phyloP scores from a whole-genome alignment of 2,888 invertebrate genomes.

The Saturnia pavonia region DNA sequence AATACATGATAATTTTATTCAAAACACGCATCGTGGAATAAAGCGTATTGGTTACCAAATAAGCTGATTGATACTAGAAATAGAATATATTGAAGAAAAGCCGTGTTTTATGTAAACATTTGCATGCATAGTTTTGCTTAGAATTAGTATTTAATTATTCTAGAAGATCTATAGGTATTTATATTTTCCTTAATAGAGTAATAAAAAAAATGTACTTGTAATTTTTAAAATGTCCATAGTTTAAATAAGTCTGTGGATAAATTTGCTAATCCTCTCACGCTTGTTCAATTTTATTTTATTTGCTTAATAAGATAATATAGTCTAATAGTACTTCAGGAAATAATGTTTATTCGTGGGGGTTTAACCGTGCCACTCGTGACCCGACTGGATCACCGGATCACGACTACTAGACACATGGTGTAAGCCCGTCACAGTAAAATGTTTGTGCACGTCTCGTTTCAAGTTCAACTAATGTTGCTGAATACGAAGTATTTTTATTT shows the following conservation, averaged over 20 bases:
- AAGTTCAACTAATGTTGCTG: neutral
- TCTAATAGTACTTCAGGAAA: neutral
- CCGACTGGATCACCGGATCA: too few species aligned
- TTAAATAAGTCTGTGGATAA: neutral
- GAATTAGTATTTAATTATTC: neutral
- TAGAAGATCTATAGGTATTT: neutral
- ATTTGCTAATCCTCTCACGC: neutral
- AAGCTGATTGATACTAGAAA: neutral
- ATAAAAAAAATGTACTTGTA: neutral
- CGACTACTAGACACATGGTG: neutral
- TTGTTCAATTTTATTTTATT: neutral
- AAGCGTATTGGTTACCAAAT: neutral
- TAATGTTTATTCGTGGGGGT: neutral
- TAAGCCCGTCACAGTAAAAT: neutral
- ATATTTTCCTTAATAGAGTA: neutral
- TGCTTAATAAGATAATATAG: neutral
- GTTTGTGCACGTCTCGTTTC: too few species aligned
- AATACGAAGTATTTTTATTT: neutral
- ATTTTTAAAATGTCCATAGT: neutral
- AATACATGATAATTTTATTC: neutral
- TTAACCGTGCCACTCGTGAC: too few species aligned
- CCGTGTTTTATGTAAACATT: neutral
- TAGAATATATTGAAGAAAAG: neutral
- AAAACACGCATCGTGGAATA: neutral
- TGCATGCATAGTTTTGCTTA: neutral